Percentiles rank a stretch among this genome's conserved stretches.
Evolutionary conservation across 2,888 invertebrate species (phyloP).

Genomic region (Ophioninae sp.): DNA sequence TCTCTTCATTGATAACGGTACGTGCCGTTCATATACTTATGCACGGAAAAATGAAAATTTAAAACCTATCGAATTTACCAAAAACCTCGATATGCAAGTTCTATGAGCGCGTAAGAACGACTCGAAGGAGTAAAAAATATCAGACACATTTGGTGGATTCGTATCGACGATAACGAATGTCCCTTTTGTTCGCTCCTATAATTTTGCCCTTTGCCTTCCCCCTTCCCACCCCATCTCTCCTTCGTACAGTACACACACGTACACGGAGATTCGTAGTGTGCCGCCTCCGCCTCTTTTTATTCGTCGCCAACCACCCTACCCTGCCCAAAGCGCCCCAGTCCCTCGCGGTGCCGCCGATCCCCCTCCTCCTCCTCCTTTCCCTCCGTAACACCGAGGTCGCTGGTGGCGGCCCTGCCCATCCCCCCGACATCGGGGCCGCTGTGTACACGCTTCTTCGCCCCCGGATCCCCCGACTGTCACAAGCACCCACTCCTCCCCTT

Average conservation of each 20-base stretch:
- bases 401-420: constrained; percentile 63
- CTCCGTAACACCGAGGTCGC: constrained; percentile 59
- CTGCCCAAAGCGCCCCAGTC: constrained; percentile 37
- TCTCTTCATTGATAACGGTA: not conserved
- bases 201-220: not conserved
- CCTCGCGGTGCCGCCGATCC: constrained; percentile 41
- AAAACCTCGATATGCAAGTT: not conserved
- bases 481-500: constrained; percentile 19
- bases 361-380: constrained; percentile 58
- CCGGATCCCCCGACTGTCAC: constrained; percentile 53
- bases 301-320: constrained; percentile 58
- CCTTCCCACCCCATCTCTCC: constrained; percentile 5
- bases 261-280: not conserved
- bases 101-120: not conserved
- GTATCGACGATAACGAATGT: constrained; percentile 36
- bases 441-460: constrained; percentile 59
- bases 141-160: not conserved
- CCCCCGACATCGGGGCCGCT: constrained; percentile 61
- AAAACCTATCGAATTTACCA: not conserved
- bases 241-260: not conserved
- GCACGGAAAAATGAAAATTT: not conserved
- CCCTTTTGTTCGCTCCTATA: not conserved
- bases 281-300: constrained; percentile 47
- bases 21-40: not conserved
- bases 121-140: constrained; percentile 18